phyloP scores from a whole-genome alignment of 2,797 vertebrate species.

The Rhynchotus rufescens region DNA sequence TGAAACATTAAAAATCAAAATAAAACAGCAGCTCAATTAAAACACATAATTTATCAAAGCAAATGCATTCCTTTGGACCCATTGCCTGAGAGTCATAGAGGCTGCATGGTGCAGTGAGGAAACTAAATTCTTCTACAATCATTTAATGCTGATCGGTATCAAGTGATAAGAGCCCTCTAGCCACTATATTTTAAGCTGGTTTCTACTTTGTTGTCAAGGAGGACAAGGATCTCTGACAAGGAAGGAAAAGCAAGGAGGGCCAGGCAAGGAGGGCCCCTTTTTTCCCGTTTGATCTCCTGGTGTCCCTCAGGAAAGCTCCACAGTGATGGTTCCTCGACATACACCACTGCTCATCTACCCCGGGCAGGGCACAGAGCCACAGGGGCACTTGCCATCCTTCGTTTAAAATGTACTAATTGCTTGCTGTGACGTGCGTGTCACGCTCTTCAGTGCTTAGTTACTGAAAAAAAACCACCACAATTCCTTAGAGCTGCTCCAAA shows the following conservation, averaged over 20 bases:
- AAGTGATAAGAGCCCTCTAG: not conserved
- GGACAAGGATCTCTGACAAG: accelerated
- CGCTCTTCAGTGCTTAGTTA: constrained; percentile 34
- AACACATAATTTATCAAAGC: constrained; percentile 6
- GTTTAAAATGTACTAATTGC: constrained; percentile 46
- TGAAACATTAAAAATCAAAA: constrained; percentile 16
- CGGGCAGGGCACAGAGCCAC: constrained; percentile 37
- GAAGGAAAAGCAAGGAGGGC: not conserved
- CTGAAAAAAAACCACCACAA: constrained; percentile 32
- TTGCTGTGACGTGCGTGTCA: constrained; percentile 50
- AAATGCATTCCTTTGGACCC: constrained; percentile 18
- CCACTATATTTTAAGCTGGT: not conserved
- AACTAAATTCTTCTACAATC: not conserved
- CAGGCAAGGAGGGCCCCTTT: not conserved
- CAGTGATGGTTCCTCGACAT: not conserved
- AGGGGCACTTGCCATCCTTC: constrained; percentile 17
- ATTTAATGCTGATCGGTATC: not conserved
- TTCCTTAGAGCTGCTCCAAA: constrained; percentile 18
- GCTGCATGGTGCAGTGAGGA: not conserved
- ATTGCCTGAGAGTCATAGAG: constrained; percentile 5
- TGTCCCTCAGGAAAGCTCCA: not conserved
- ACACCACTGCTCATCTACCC: not conserved
- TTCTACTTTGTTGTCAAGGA: not conserved
- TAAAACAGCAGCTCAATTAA: constrained; percentile 44
- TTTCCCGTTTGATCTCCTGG: not conserved